Conservation (phyloP, 1,140 invertebrate genomes). For the Nebria ingens region DNA sequence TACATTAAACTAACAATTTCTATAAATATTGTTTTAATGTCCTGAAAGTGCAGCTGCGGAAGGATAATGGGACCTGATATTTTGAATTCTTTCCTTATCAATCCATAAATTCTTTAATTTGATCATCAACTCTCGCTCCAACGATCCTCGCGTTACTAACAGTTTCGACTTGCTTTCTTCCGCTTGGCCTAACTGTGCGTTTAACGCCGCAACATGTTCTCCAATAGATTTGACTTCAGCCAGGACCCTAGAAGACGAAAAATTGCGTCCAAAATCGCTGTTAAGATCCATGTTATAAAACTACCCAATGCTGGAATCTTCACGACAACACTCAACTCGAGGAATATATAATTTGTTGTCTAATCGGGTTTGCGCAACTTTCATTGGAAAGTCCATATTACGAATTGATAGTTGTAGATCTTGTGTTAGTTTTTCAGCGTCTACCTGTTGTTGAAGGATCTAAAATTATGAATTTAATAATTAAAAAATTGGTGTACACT, state of each 20-base stretch:
- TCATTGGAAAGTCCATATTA: slow-evolving; percentile 59
- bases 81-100: slow-evolving; percentile 52
- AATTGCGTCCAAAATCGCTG: background rate
- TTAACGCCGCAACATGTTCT: slow-evolving; percentile 50
- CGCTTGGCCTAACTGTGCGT: slow-evolving; percentile 46
- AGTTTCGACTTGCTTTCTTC: slow-evolving; percentile 47
- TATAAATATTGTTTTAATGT: too few species aligned
- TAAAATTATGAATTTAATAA: slow-evolving; percentile 25
- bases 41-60: slow-evolving; percentile 52
- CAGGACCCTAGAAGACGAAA: slow-evolving; percentile 40
- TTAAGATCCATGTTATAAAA: background rate
- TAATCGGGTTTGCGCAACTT: slow-evolving; percentile 65
- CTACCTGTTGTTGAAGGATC: slow-evolving; percentile 53
- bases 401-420: slow-evolving; percentile 47
- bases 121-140: slow-evolving; percentile 61
- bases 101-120: slow-evolving; percentile 60
- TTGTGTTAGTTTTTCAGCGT: slow-evolving; percentile 56
- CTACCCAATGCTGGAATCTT: slow-evolving; percentile 35
- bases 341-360: slow-evolving; percentile 53
- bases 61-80: slow-evolving; percentile 54
- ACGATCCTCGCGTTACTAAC: slow-evolving; percentile 43
- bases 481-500: background rate
- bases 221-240: slow-evolving; percentile 59
- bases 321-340: slow-evolving; percentile 60
- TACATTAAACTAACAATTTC: too few species aligned